Base-by-base conservation (phyloP, 2,888 invertebrate species). In the Campoletis raptor region DNA sequence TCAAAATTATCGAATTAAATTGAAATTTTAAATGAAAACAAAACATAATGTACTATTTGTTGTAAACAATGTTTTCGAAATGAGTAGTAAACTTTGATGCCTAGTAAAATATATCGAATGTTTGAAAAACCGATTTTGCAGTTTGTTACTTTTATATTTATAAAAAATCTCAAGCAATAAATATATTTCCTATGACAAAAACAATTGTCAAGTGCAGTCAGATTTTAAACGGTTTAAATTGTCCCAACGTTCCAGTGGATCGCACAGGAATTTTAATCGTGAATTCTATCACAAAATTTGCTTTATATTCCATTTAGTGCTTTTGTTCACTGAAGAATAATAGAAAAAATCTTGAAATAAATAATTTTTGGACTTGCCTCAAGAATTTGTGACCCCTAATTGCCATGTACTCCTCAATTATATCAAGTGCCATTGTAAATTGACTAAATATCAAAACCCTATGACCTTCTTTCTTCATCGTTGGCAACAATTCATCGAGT, bases 381-480 rank as follows among this genome's bases (percentile, higher is more conserved):
- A 98, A 94, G 94, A 96, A 99, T 18, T 96, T 96, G 93, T 98
- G 95, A 0, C 96, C 95, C 64, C 97, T 96, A 79, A 97, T 95
- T n/a, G 95, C 95, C 90, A 99, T 95, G 95, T 98, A 99, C 69
- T 97, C 97, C 94, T 99, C 98, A 90, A 99, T 94, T 89, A 99
- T 96, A 94, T 99, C 98, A 93, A 99, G 95, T 96, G 99, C 96
- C 96, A 98, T 98, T 48, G 98, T 98, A 95, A 99, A 99, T 95
- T 99, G 99, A 93, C 98, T 98, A 95, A 99, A 99, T 89, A 99
- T 96, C 85, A 99, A 95, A 88, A 99, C 98, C 21, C 99, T 96
- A 94, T 98, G 97, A 0, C 97, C 97, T 0, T 96, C 96, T 9
- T 94, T 94, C 93, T 98, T 97, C 87, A 98, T 95, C 83, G 96